Conservation (phyloP, 2,888 invertebrate genomes). For the Dasysyrphus albostriatus region DNA sequence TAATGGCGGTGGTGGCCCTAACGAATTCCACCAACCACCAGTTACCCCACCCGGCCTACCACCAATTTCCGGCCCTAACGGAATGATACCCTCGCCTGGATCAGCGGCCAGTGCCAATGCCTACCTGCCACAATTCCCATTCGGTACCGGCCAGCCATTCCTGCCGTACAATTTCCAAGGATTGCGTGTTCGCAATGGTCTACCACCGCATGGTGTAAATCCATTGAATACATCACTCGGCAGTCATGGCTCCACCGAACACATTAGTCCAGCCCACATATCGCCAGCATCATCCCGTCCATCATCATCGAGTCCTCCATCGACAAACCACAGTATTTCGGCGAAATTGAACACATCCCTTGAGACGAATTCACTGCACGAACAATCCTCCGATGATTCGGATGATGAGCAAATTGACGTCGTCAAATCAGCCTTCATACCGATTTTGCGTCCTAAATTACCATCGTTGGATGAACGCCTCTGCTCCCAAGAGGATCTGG, state of each 20-base stretch:
- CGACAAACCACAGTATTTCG: constrained; percentile 76
- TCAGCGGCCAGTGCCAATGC: constrained; percentile 78
- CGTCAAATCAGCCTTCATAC: constrained; percentile 90
- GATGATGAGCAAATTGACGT: constrained; percentile 91
- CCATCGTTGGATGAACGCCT: constrained; percentile 80
- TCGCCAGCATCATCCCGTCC: constrained; percentile 83
- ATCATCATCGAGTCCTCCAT: constrained; percentile 82
- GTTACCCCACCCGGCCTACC: constrained; percentile 77
- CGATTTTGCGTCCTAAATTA: constrained; percentile 85
- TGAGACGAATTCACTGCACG: constrained; percentile 87
- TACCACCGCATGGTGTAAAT: constrained; percentile 63
- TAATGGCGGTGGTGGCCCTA: constrained; percentile 53
- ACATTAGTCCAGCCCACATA: constrained; percentile 80
- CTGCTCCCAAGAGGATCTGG: constrained; percentile 78
- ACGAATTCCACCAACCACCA: constrained; percentile 77
- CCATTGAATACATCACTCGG: constrained; percentile 76
- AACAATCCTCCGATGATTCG: constrained; percentile 86
- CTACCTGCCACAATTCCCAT: constrained; percentile 86
- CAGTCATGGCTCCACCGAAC: constrained; percentile 79
- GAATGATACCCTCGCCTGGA: constrained; percentile 85
- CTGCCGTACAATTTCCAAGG: constrained; percentile 86
- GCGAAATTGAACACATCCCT: constrained; percentile 85
- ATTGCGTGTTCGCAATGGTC: constrained; percentile 79
- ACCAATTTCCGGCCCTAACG: constrained; percentile 70
- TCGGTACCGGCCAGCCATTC: constrained; percentile 85